Conservation (phyloP, 2,113 vertebrate genomes). For the Butorides virescens region DNA sequence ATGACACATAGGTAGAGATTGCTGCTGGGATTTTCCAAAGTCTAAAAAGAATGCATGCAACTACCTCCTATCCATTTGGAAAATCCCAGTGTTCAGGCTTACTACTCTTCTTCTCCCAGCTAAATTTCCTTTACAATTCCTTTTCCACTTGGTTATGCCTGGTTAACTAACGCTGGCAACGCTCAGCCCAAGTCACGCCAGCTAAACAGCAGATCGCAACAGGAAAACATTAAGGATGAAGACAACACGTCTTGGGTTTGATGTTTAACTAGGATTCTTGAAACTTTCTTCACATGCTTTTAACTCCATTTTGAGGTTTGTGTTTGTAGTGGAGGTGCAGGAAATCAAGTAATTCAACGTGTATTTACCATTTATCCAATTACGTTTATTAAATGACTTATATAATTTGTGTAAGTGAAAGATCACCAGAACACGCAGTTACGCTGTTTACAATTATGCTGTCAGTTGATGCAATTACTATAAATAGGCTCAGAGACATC, state of each 20-base stretch:
- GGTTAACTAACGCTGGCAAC: not conserved
- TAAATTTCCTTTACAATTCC: not conserved
- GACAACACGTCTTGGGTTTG: not conserved
- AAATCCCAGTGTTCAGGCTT: not conserved
- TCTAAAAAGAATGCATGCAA: not conserved
- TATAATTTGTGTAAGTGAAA: slow-evolving; percentile 69
- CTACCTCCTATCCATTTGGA: not conserved
- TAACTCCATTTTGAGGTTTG: slow-evolving; percentile 30
- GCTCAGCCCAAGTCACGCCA: not conserved
- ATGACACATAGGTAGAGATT: not conserved
- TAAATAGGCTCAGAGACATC: slow-evolving; percentile 72
- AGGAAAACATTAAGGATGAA: not conserved
- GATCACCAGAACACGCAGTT: slow-evolving; percentile 65
- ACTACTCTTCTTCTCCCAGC: not conserved
- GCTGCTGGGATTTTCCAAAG: not conserved
- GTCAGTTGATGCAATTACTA: slow-evolving; percentile 72
- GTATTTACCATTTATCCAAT: slow-evolving; percentile 70
- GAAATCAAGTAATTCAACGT: slow-evolving; percentile 59
- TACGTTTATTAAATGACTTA: slow-evolving; percentile 63
- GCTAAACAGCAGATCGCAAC: not conserved
- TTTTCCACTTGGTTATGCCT: not conserved
- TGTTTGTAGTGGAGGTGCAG: not conserved
- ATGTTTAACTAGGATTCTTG: not conserved
- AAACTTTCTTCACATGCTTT: slow-evolving; percentile 20
- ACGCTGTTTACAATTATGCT: slow-evolving; percentile 68